Conservation (phyloP, 2,113 vertebrate species). For the Dolichotis patagonum region DNA sequence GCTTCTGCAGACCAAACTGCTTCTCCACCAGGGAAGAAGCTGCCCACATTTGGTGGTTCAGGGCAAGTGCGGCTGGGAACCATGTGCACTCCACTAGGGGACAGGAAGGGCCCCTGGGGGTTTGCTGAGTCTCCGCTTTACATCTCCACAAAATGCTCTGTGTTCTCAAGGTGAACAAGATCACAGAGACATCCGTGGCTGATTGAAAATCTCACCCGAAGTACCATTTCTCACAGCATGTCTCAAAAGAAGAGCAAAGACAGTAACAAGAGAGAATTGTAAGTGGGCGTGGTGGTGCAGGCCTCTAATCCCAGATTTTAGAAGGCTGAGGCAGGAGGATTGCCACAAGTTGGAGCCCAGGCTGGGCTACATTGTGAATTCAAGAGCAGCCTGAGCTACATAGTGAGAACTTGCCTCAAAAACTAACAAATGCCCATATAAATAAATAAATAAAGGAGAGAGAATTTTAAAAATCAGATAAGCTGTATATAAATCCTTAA, state of each 20-base stretch:
- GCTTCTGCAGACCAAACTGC: neutral
- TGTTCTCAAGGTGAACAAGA: neutral
- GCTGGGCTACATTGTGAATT: neutral
- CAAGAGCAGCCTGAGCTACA: neutral
- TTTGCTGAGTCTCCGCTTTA: neutral
- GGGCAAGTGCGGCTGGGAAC: neutral
- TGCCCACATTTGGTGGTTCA: accelerated
- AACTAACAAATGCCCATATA: too few relatives aligned
- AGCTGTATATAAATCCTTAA: neutral
- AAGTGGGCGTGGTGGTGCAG: too few relatives aligned
- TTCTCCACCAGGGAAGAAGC: neutral
- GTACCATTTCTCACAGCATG: neutral
- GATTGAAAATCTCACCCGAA: neutral
- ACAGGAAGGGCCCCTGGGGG: neutral
- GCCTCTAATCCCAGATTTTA: neutral
- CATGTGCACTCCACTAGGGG: neutral
- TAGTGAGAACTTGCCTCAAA: neutral
- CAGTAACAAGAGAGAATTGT: neutral
- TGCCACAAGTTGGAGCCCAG: neutral
- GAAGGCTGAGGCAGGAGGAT: neutral
- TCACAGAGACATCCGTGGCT: neutral
- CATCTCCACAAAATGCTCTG: too few relatives aligned
- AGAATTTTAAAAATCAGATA: neutral
- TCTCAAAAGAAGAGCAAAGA: neutral
- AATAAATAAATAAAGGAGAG: neutral